A percentile compares a stretch with the other conserved stretches of the same genome.
phyloP scores from a whole-genome alignment of 1,140 invertebrate genomes.

The Cyphomyrmex costatus region DNA sequence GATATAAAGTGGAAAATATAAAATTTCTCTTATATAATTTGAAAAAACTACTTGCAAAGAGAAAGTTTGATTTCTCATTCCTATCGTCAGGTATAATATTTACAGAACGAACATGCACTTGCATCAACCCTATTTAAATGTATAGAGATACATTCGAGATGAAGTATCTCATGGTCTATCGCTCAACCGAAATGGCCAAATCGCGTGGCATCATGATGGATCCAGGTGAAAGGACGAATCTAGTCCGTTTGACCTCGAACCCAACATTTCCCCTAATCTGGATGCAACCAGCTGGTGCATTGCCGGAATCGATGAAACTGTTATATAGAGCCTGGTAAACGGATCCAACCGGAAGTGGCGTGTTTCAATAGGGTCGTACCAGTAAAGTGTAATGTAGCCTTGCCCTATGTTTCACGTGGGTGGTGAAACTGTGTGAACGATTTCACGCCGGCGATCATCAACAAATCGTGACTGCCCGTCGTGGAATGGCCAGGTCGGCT shows the following conservation, averaged over 20 bases:
- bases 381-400: constrained; percentile 25
- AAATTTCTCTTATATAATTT: neutral
- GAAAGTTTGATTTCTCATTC: neutral
- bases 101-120: neutral
- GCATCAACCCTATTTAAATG: constrained; percentile 13
- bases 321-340: constrained; percentile 61
- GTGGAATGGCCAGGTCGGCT: neutral
- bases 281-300: constrained; percentile 52
- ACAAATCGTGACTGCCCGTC: constrained; percentile 31
- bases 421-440: constrained; percentile 10
- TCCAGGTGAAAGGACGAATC: constrained; percentile 36
- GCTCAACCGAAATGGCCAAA: constrained; percentile 35
- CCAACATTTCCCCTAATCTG: constrained; percentile 28
- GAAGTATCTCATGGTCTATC: constrained; percentile 2
- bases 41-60: neutral
- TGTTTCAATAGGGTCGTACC: constrained; percentile 2
- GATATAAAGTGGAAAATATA: neutral
- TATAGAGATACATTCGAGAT: constrained; percentile 1
- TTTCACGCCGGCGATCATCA: constrained; percentile 25
- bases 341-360: constrained; percentile 23
- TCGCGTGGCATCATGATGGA: constrained; percentile 45
- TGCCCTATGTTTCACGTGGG: neutral
- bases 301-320: constrained; percentile 59
- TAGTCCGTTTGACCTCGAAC: constrained; percentile 63
- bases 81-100: neutral